phyloP scores from a whole-genome alignment of 2,888 invertebrate species.

The Euphydryas editha region DNA sequence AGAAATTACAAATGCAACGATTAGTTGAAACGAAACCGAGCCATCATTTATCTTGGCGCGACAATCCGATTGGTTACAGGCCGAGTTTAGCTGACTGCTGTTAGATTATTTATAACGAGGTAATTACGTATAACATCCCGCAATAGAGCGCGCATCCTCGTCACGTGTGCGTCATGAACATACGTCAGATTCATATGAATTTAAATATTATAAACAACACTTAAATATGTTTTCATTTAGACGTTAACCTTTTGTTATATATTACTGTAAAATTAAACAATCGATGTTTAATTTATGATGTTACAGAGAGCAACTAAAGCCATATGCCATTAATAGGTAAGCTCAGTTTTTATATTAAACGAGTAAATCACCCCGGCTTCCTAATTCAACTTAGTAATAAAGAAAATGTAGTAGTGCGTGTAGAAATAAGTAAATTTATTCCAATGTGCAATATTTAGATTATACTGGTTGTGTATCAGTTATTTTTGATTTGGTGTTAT shows the following conservation, averaged over 20 bases:
- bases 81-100: constrained; percentile 46
- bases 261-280: no score
- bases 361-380: no score
- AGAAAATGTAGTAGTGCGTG: no score
- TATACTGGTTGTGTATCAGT: no score
- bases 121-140: constrained; percentile 48
- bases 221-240: background rate
- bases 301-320: no score
- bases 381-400: no score
- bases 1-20: constrained; percentile 71
- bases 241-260: background rate
- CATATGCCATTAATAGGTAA: no score
- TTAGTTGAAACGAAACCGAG: constrained; percentile 67
- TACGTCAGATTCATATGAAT: constrained; percentile 51
- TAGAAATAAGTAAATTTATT: no score
- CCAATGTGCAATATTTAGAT: no score
- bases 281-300: no score
- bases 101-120: constrained; percentile 56
- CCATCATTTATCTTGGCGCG: constrained; percentile 65
- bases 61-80: constrained; percentile 63
- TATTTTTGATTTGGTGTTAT: no score
- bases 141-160: constrained; percentile 49
- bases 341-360: no score
- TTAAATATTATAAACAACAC: constrained; percentile 45
- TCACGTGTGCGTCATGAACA: constrained; percentile 52